Evolutionary conservation across 2,113 vertebrate species (phyloP).

Genomic region (Eupsittula cactorum): DNA sequence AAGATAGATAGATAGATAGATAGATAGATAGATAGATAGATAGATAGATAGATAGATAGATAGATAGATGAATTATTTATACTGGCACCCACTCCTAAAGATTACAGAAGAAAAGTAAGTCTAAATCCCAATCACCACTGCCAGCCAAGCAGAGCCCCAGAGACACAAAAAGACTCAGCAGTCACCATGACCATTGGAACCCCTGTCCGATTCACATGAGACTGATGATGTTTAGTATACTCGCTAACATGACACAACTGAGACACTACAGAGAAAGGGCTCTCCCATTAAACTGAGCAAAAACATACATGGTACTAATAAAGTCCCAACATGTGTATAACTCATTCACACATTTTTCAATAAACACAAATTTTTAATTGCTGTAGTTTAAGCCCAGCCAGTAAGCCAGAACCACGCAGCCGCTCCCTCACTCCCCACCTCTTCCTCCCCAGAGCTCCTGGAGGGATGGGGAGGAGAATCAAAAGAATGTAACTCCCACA

Average conservation of each 20-base stretch:
- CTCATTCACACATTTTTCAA: not conserved
- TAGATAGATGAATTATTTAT: not conserved
- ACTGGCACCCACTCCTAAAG: not conserved
- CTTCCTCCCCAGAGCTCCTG: too few relatives aligned
- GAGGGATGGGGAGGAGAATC: too few relatives aligned
- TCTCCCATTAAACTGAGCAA: not conserved
- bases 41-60: not conserved
- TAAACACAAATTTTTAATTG: too few relatives aligned
- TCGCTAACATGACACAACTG: not conserved
- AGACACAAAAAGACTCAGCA: not conserved
- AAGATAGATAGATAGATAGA: too few relatives aligned
- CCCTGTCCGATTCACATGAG: not conserved
- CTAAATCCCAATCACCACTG: not conserved
- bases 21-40: not conserved
- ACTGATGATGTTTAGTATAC: not conserved
- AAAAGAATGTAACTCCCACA: too few relatives aligned
- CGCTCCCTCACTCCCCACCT: too few relatives aligned
- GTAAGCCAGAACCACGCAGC: too few relatives aligned
- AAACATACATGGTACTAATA: not conserved
- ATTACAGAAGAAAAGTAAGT: not conserved
- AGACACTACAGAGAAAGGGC: not conserved
- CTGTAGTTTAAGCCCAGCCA: too few relatives aligned
- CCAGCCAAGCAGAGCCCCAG: not conserved
- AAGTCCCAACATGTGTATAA: not conserved
- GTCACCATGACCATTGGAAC: not conserved